A percentile compares a stretch with the other conserved stretches of the same genome.
phyloP scores from a whole-genome alignment of 2,113 vertebrate species.

The Megaceryle torquata region DNA sequence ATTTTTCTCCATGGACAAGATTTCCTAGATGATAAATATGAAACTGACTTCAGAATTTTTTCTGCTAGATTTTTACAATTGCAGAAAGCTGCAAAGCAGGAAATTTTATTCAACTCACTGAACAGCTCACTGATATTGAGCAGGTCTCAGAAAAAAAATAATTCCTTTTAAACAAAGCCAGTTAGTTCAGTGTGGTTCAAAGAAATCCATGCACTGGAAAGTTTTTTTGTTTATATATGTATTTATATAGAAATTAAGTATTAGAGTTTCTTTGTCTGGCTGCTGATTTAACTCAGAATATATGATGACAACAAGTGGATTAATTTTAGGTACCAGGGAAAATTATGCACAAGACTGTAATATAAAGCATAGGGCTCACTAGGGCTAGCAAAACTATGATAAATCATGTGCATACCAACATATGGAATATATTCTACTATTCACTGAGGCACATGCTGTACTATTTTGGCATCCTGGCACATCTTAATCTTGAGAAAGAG shows the following conservation, averaged over 20 bases:
- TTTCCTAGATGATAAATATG: background rate
- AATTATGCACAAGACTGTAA: background rate
- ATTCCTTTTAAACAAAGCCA: slow-evolving; percentile 17
- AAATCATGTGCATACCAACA: background rate
- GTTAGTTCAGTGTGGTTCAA: background rate
- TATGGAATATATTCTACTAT: background rate
- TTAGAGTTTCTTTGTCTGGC: background rate
- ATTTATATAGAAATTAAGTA: slow-evolving; percentile 17
- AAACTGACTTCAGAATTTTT: too few relatives aligned
- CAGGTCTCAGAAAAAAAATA: background rate
- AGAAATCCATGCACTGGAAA: background rate
- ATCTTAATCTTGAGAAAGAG: background rate
- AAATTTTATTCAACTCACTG: background rate
- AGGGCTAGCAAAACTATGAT: background rate
- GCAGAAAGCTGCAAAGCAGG: background rate
- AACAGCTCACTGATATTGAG: background rate
- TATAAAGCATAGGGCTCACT: background rate
- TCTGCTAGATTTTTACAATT: background rate
- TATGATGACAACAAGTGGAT: background rate
- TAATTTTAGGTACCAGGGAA: background rate
- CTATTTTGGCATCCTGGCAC: background rate
- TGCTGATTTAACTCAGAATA: slow-evolving; percentile 20
- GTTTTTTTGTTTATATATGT: background rate
- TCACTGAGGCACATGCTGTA: background rate
- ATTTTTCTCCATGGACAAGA: background rate